phyloP scores from a whole-genome alignment of 2,888 invertebrate species.

The Ferdinandea cuprea region DNA sequence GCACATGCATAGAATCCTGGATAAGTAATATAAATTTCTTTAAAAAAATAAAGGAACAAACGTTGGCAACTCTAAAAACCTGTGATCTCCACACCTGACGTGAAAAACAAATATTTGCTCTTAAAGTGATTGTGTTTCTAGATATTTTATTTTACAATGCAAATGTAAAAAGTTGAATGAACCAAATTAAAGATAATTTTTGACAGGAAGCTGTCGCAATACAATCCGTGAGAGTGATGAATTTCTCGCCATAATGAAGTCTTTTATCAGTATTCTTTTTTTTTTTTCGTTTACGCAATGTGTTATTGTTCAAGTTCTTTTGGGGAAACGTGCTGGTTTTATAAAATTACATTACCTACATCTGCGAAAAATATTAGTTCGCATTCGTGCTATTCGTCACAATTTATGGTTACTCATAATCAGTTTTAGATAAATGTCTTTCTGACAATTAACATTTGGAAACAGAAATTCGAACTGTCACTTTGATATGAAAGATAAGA shows the following conservation, averaged over 20 bases:
- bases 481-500: too few relatives aligned
- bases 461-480: too few relatives aligned
- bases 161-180: background rate
- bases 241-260: background rate
- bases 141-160: background rate
- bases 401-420: too few relatives aligned
- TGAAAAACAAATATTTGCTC: conserved; percentile 12
- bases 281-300: too few relatives aligned
- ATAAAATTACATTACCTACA: too few relatives aligned
- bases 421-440: too few relatives aligned
- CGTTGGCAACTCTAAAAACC: conserved; percentile 9
- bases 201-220: background rate
- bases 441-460: too few relatives aligned
- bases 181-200: background rate
- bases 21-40: background rate
- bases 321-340: background rate
- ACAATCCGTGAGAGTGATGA: background rate
- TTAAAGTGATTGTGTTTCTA: background rate
- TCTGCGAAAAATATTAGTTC: too few relatives aligned
- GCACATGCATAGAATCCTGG: background rate
- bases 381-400: too few relatives aligned
- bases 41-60: background rate
- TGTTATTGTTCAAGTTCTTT: background rate
- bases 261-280: background rate
- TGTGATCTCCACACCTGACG: background rate